These are phyloP conservation scores for Merops nubicus DNA, from an alignment of 2,113 vertebrate genomes.

Conservation along the genomic window DNA sequence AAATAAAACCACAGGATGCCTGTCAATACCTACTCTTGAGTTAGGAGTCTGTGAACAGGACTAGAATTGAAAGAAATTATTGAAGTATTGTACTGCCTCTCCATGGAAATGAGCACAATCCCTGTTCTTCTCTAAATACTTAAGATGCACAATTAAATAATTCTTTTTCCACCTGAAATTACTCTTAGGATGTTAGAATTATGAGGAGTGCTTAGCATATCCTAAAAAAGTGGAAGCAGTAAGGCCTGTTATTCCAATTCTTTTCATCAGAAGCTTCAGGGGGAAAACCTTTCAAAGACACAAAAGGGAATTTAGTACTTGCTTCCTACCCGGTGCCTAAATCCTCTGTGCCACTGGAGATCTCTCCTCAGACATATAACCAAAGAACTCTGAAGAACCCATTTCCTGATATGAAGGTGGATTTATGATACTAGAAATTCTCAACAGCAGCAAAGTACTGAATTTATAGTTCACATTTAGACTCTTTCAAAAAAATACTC, in stretches of 20 bases:
- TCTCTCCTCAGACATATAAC: background rate
- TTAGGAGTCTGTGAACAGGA: background rate
- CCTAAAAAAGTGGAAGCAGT: background rate
- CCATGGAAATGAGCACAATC: background rate
- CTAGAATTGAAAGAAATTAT: background rate
- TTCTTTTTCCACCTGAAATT: background rate
- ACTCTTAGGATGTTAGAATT: background rate
- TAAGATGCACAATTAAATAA: background rate
- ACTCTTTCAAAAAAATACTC: background rate
- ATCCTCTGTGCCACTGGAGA: background rate
- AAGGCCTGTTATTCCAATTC: background rate
- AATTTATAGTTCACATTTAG: background rate
- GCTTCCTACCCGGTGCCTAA: background rate
- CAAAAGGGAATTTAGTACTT: background rate
- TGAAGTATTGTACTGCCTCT: background rate
- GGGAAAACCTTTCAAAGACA: background rate
- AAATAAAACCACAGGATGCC: conserved; percentile 37
- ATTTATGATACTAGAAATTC: conserved; percentile 3
- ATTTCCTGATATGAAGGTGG: conserved; percentile 12
- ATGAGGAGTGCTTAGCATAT: background rate
- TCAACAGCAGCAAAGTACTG: background rate
- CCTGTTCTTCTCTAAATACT: background rate
- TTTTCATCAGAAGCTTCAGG: background rate
- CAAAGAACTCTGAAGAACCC: background rate
- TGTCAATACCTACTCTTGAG: conserved; percentile 44